Evolutionary conservation across 30 jellyfish, hydroid and myxozoan genomes (phyloP).

Genomic region (Aurelia sp.): DNA sequence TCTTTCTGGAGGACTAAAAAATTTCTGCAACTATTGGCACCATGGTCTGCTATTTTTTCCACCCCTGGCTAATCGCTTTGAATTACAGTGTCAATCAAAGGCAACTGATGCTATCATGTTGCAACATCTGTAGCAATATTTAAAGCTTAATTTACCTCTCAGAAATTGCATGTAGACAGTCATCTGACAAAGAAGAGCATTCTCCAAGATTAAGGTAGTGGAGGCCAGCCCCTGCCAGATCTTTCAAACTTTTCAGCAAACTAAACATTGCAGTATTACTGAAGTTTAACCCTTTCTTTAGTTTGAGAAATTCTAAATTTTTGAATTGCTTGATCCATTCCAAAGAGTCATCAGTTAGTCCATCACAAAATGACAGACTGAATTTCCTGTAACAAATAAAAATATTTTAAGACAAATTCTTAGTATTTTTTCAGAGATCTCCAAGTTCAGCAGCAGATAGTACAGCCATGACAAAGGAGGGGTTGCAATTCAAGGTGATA

Average conservation of each 20-base stretch:
- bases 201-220: conserved; percentile 71
- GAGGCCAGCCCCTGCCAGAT: conserved; percentile 61
- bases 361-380: conserved; percentile 84
- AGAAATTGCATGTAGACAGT: conserved; percentile 65
- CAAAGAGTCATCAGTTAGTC: conserved; percentile 73
- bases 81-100: too few relatives aligned
- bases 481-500: too few relatives aligned
- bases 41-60: too few relatives aligned
- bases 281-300: conserved; percentile 83
- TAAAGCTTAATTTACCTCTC: conserved; percentile 40
- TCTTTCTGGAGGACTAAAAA: too few relatives aligned
- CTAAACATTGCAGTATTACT: conserved; percentile 64
- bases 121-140: too few relatives aligned
- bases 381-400: conserved; percentile 51
- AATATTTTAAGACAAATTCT: too few relatives aligned
- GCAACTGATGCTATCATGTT: too few relatives aligned
- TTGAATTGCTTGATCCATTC: conserved; percentile 48
- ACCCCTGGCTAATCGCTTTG: too few relatives aligned
- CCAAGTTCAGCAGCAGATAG: too few relatives aligned
- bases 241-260: conserved; percentile 29
- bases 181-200: conserved; percentile 82
- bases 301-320: conserved; percentile 49
- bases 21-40: too few relatives aligned
- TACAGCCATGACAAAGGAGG: too few relatives aligned
- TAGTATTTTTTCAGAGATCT: too few relatives aligned